Percentiles rank a stretch among this genome's conserved stretches.
These are phyloP conservation scores for Mesoclemmys tuberculata DNA, from an alignment of 2,113 vertebrate species.

Conservation along the genomic window DNA sequence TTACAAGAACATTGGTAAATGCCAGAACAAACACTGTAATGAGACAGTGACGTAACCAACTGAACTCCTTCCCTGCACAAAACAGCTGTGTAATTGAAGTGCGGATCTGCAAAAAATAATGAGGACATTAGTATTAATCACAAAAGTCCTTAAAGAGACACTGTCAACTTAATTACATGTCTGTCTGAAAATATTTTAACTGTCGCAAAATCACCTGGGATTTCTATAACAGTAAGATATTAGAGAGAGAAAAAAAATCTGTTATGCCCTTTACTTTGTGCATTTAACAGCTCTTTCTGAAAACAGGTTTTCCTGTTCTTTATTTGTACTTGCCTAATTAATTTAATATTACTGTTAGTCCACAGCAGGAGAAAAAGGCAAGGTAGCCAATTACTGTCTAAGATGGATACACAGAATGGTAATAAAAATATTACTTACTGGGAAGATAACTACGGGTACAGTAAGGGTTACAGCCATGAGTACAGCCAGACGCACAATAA, in stretches of 20 bases:
- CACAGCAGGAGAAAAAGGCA: background rate
- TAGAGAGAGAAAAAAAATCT: background rate
- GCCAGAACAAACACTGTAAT: conserved; percentile 87
- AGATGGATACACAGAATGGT: background rate
- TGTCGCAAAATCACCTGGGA: background rate
- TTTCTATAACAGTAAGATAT: background rate
- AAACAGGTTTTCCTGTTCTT: background rate
- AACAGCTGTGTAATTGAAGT: conserved; percentile 92
- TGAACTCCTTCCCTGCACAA: conserved; percentile 88
- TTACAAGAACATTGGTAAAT: conserved; percentile 89
- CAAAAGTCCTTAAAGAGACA: background rate
- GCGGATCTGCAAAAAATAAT: conserved; percentile 83
- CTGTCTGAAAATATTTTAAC: background rate
- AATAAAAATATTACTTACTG: conserved; percentile 82
- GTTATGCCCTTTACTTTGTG: background rate
- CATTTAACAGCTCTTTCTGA: background rate
- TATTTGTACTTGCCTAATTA: background rate
- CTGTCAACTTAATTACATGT: background rate
- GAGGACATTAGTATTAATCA: background rate
- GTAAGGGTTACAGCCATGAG: conserved; percentile 94
- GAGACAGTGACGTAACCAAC: conserved; percentile 88
- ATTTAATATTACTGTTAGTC: background rate
- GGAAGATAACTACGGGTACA: conserved; percentile 96
- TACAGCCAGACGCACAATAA: conserved; percentile 94
- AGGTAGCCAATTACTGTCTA: background rate